Base-by-base conservation (phyloP, 2,888 invertebrate species). In the Trissoscelio sp. region DNA sequence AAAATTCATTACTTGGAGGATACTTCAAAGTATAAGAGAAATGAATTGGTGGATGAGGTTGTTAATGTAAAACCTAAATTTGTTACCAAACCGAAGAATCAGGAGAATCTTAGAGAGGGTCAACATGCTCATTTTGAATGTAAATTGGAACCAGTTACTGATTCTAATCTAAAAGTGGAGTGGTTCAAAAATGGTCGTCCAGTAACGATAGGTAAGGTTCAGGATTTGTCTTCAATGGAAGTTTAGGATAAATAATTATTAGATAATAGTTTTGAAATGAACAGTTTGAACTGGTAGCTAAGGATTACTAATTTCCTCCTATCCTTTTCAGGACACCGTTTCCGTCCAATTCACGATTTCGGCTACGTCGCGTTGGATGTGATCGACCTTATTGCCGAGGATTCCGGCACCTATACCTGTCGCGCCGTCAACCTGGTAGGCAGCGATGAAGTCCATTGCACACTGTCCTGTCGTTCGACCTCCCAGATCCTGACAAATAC, bases 311-410 rank as follows among this genome's bases (percentile, higher is more conserved):
- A 28, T 28, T 28, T 28, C 28, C 3, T 28, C 4, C 6, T 28
- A 28, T 5, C 6, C 3, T 42, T 78, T 83, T 11, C 82, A 94
- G 94, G 98, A 57, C 98, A 98, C 90, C 95, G 98, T 88, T 99
- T 98, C 93, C 95, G 98, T 87, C 98, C 98, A 75, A 97, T 98
- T 90, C 98, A 98, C 91, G 99, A 99, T 92, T 99, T 99, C 92
- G 99, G 99, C 42, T 99, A 98, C 90, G 99, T 99, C 18, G 98
- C 99, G 12, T 93, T 99, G 82, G 99, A 99, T 89, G 97, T 99
- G 83, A 95, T 98, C 84, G 98, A 98, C 90, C 93, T 98, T 69
- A 98, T 98, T 89, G 97, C 98, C 67, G 99, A 99, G 93, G 99
- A 99, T 92, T 95, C 96, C 0, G 98, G 97, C 55, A 94, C 95